Evolutionary conservation across 2,113 vertebrate genomes (phyloP).

Genomic region (Phylloscopus whistleri): DNA sequence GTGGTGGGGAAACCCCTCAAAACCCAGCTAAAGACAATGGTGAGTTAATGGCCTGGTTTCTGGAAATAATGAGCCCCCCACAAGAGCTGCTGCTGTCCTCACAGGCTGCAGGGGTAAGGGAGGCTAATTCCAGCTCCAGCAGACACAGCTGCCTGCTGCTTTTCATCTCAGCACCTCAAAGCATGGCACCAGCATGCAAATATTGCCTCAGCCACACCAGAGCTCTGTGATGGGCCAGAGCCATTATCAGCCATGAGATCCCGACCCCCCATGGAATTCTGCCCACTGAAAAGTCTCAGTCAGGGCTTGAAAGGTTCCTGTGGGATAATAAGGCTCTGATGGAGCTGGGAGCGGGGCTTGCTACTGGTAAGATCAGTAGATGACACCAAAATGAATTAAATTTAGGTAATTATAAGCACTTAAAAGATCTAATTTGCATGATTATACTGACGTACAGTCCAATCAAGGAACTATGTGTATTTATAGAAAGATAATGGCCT

Average conservation of each 20-base stretch:
- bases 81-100: background rate
- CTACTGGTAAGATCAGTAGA: background rate
- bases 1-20: fast-evolving
- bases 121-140: background rate
- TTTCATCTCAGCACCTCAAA: background rate
- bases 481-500: constrained; percentile 17
- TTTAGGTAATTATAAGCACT: constrained; percentile 23
- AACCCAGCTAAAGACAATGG: background rate
- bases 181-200: background rate
- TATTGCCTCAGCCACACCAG: background rate
- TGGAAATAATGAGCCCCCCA: constrained; percentile 3
- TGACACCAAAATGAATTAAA: constrained; percentile 29
- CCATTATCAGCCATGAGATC: background rate
- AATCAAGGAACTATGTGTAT: constrained; percentile 10
- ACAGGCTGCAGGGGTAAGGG: background rate
- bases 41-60: background rate
- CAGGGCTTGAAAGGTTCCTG: background rate
- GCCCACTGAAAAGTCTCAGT: background rate
- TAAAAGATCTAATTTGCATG: constrained; percentile 18
- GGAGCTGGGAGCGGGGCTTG: background rate
- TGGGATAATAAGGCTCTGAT: background rate
- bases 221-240: background rate
- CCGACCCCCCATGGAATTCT: background rate
- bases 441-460: constrained; percentile 11
- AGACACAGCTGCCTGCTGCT: background rate